Evolutionary conservation across 2,797 vertebrate species (phyloP).

Genomic region (Vultur gryphus): DNA sequence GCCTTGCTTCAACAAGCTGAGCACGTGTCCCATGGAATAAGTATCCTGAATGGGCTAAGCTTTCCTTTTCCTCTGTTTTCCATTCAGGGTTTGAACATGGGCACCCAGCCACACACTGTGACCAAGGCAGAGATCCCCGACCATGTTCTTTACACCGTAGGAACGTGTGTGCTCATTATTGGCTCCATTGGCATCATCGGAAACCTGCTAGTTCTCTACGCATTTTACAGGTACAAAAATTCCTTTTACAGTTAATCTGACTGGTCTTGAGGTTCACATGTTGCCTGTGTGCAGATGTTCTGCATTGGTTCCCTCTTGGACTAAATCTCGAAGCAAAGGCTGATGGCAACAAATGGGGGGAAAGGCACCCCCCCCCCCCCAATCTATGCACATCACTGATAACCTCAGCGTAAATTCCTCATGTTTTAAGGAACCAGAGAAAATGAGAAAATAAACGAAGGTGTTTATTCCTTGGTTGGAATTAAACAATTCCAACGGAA

Average conservation of each 20-base stretch:
- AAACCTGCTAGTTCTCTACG: constrained; percentile 71
- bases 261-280: background rate
- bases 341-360: background rate
- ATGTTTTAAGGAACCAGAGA: background rate
- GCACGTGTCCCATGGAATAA: background rate
- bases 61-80: background rate
- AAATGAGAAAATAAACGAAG: background rate
- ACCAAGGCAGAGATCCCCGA: constrained; percentile 50
- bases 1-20: background rate
- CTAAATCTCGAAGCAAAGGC: background rate
- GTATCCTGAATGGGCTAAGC: background rate
- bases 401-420: background rate
- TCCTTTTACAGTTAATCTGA: background rate
- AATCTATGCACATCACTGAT: rapidly evolving
- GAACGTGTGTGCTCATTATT: constrained; percentile 67
- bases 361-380: rapidly evolving
- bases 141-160: constrained; percentile 54
- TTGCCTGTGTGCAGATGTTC: background rate
- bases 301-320: background rate
- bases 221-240: constrained; percentile 67
- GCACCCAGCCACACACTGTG: background rate
- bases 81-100: constrained; percentile 47
- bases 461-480: too few relatives aligned
- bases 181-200: constrained; percentile 65
- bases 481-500: background rate